Evolutionary conservation across 2,113 vertebrate species (phyloP), one percentile per base, ranked within the genome.

Genomic region (Hydrochoerus hydrochaeris): DNA sequence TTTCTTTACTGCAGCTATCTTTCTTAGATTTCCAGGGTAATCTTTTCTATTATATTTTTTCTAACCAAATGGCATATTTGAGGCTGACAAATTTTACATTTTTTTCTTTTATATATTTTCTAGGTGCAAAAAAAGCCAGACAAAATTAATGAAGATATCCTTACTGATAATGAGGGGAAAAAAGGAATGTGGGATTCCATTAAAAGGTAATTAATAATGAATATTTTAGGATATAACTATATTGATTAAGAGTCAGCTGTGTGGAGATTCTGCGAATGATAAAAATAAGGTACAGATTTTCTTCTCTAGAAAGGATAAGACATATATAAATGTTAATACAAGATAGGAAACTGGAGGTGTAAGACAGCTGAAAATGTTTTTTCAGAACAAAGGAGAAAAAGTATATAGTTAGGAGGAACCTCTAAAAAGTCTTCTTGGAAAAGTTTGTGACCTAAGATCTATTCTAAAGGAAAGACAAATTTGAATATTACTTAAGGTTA

Each of bases 71-170:
- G n/a, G 35, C 10, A 19, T 95, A 41, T 49, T 57, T 84, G 95
- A 80, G 94, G 20, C 54, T 95, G 4, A 20, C 38, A 88, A 73
- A 69, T 96, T 93, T 69, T 80, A 60, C 75, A 78, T 65, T 20
- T 90, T 73, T 16, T 32, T 85, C n/a, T 98, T 98, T 96, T 4
- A 82, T 89, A 62, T 96, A 82, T 94, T 97, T 10, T 87, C 78
- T 97, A 99, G 99, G 99, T 99, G 20, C 97, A 98, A 91, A 99
- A 99, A 96, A 99, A 98, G 67, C 84, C 98, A 54, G 98, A 98
- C 96, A 98, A 98, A 98, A 81, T 98, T 52, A 97, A 98, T 88
- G 98, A 99, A 97, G 98, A 99, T 91, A 97, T 99, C 65, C 98
- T 99, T 95, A 96, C 67, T 32, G 98, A 98, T 82, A 97, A 82